Percentiles rank a stretch among this genome's conserved stretches.
Evolutionary conservation across 2,113 vertebrate species (phyloP).

Genomic region (Sitta europaea): DNA sequence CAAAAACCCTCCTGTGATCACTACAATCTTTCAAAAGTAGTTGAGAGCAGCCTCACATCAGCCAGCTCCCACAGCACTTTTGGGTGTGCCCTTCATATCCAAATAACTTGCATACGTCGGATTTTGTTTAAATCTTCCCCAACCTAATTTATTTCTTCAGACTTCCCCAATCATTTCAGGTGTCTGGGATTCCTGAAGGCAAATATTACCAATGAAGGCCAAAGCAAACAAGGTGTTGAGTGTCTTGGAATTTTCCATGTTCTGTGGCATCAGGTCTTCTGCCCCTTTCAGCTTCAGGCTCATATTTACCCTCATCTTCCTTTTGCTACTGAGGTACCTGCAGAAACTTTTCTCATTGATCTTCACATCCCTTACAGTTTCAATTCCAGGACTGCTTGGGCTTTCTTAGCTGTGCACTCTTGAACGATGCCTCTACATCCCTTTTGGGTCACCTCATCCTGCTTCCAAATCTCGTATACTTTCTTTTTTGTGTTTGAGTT

Average conservation of each 20-base stretch:
- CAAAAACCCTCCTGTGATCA: background rate
- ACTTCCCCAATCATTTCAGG: background rate
- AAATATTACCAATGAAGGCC: background rate
- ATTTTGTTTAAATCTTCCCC: background rate
- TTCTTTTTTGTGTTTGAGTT: background rate
- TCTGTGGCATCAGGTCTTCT: background rate
- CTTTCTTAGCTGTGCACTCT: background rate
- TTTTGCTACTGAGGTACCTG: background rate
- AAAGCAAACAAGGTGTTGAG: background rate
- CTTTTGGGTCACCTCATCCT: background rate
- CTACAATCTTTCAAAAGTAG: background rate
- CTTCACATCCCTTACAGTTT: background rate
- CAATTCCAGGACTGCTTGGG: background rate
- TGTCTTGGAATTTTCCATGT: background rate
- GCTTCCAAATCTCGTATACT: background rate
- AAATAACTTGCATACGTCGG: accelerated
- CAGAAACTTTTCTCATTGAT: background rate
- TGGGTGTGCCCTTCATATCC: background rate
- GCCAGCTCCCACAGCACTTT: background rate
- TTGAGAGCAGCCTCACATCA: background rate
- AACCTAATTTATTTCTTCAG: background rate
- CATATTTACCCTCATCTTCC: background rate
- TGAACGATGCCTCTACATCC: background rate
- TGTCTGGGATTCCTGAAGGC: background rate
- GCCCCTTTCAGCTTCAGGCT: background rate